Evolutionary conservation across 2,797 vertebrate species (phyloP).

Genomic region (Xerus rutilus): DNA sequence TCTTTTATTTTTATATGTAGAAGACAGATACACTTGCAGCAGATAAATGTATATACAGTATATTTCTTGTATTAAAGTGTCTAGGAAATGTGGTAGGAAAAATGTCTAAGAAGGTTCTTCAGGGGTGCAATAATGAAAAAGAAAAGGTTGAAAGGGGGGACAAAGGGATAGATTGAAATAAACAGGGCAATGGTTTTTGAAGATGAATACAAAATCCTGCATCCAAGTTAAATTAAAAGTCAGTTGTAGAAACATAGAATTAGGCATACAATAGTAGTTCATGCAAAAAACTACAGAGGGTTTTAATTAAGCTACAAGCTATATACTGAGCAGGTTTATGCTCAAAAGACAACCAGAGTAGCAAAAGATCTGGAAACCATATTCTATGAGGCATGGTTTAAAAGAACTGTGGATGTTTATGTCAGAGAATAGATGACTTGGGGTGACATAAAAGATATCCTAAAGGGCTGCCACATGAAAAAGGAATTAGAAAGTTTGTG

Average conservation of each 20-base stretch:
- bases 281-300: conserved; percentile 24
- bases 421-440: background rate
- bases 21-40: background rate
- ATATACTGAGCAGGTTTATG: background rate
- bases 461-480: background rate
- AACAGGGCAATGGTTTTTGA: conserved; percentile 30
- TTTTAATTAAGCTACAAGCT: conserved; percentile 54
- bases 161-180: background rate
- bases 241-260: conserved; percentile 44
- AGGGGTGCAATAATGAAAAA: background rate
- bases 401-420: conserved; percentile 30
- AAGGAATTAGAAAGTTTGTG: conserved; percentile 21
- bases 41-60: background rate
- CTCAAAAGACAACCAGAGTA: background rate
- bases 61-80: conserved; percentile 18
- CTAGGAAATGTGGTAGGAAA: background rate
- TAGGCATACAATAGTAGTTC: conserved; percentile 48
- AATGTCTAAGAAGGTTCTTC: background rate
- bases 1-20: background rate
- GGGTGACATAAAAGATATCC: background rate
- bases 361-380: conserved; percentile 40
- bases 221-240: conserved; percentile 61
- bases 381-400: background rate
- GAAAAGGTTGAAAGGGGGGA: background rate
- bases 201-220: background rate